Evolutionary conservation across 1,140 invertebrate species (phyloP).

Genomic region (Camponotus floridanus): DNA sequence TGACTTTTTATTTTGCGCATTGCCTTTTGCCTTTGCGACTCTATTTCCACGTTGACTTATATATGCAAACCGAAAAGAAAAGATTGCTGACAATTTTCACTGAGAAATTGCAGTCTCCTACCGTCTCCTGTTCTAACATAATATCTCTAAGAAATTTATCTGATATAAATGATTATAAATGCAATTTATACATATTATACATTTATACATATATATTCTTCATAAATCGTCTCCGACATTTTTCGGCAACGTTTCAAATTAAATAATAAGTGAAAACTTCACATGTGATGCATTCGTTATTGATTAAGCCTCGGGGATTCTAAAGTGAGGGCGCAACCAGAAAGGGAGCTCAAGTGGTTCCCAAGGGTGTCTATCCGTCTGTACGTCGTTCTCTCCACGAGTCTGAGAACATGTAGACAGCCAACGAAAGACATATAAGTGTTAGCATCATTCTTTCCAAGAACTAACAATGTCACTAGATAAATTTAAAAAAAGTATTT

Average conservation of each 20-base stretch:
- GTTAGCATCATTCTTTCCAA: constrained; percentile 63
- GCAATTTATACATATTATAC: neutral
- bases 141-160: neutral
- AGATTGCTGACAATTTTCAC: neutral
- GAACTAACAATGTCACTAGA: constrained; percentile 70
- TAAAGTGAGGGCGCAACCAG: constrained; percentile 72
- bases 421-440: constrained; percentile 71
- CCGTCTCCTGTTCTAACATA: neutral
- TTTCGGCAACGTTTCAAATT: constrained; percentile 50
- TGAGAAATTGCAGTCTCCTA: neutral
- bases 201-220: neutral
- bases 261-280: constrained; percentile 75
- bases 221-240: neutral
- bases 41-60: constrained; percentile 11
- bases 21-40: neutral
- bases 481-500: constrained; percentile 44
- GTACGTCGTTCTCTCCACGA: constrained; percentile 75
- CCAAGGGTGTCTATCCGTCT: constrained; percentile 76
- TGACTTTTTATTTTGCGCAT: neutral
- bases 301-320: constrained; percentile 77
- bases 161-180: neutral
- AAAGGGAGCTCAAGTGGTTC: constrained; percentile 76
- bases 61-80: constrained; percentile 18
- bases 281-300: constrained; percentile 73
- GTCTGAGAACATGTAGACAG: constrained; percentile 71